Conservation (phyloP, 2,797 vertebrate genomes). For the Pseudochirops cupreus region DNA sequence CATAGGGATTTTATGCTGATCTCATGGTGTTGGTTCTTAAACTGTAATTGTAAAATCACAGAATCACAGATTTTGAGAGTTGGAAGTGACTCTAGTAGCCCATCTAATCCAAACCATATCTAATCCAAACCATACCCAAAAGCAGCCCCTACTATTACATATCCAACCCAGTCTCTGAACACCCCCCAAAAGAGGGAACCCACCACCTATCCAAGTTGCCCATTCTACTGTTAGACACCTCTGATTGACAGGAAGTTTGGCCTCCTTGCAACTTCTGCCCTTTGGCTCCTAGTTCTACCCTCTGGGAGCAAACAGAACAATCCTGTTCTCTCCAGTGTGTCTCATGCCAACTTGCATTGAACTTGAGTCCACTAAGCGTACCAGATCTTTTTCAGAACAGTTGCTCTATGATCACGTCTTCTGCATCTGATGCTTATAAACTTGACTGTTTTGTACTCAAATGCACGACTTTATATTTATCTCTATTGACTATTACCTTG, state of each 20-base stretch:
- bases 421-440: not conserved
- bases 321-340: not conserved
- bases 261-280: not conserved
- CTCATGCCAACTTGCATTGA: not conserved
- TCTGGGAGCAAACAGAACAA: not conserved
- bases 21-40: constrained; percentile 53
- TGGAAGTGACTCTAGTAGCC: not conserved
- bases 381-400: not conserved
- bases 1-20: constrained; percentile 38
- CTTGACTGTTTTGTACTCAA: not conserved
- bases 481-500: not conserved
- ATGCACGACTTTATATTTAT: not conserved
- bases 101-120: not conserved
- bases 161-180: not conserved
- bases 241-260: not conserved
- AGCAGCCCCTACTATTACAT: not conserved
- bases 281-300: not conserved
- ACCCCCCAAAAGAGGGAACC: not conserved
- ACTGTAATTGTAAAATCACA: constrained; percentile 21
- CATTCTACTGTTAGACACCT: not conserved
- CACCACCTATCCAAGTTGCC: not conserved
- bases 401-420: not conserved
- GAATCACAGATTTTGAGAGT: not conserved
- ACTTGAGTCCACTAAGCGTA: not conserved
- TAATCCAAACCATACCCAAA: not conserved